Evolutionary conservation across 2,113 vertebrate genomes (phyloP).

Genomic region (Oryzias curvinotus): DNA sequence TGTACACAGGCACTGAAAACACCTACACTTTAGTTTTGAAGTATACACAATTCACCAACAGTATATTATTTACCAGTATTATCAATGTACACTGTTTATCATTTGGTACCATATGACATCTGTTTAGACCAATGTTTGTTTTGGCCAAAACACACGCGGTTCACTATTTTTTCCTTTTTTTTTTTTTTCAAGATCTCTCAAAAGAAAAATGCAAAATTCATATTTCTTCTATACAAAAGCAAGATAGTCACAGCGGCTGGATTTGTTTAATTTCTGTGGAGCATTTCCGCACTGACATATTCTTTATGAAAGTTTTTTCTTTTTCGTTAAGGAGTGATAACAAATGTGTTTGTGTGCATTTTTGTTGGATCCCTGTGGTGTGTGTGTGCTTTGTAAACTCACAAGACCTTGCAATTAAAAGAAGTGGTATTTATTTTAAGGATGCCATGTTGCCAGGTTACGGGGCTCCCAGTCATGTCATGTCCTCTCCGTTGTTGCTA

Average conservation of each 20-base stretch:
- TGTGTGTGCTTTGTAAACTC: slow-evolving; percentile 14
- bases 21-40: slow-evolving; percentile 53
- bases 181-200: background rate
- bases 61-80: slow-evolving; percentile 66
- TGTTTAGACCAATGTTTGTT: slow-evolving; percentile 31
- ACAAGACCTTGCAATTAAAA: slow-evolving; percentile 38
- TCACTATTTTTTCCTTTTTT: background rate
- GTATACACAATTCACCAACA: slow-evolving; percentile 71
- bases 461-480: slow-evolving; percentile 26
- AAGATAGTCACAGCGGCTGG: slow-evolving; percentile 59
- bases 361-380: slow-evolving; percentile 7
- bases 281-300: slow-evolving; percentile 22
- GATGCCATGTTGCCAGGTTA: slow-evolving; percentile 43
- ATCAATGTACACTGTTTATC: slow-evolving; percentile 76
- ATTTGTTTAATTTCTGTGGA: slow-evolving; percentile 34
- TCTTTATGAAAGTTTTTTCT: slow-evolving; percentile 9
- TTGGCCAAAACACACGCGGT: slow-evolving; percentile 10
- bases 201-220: too few relatives aligned
- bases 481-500: slow-evolving; percentile 45
- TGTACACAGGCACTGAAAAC: slow-evolving; percentile 68
- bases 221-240: too few relatives aligned
- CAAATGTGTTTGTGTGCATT: slow-evolving; percentile 6
- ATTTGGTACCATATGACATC: slow-evolving; percentile 71
- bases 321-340: slow-evolving; percentile 12
- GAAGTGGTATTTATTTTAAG: slow-evolving; percentile 40